These are phyloP conservation scores for Oryzias curvinotus DNA, from an alignment of 2,113 vertebrate species.

Conservation along the genomic window DNA sequence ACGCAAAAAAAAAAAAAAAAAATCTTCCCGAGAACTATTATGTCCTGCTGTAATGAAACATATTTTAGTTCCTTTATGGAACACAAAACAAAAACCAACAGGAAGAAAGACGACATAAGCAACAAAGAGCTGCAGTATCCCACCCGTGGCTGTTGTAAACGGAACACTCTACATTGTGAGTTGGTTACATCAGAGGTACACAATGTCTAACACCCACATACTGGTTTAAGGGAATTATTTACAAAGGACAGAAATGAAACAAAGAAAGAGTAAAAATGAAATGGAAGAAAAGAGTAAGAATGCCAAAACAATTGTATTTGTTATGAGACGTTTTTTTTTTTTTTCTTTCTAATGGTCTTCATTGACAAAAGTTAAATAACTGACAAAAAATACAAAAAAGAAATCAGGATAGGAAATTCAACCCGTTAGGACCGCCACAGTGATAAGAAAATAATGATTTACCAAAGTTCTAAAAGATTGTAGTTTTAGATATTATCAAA, in stretches of 20 bases:
- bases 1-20: too few relatives aligned
- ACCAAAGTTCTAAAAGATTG: too few relatives aligned
- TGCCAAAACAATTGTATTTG: too few relatives aligned
- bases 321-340: background rate
- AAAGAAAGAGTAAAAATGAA: too few relatives aligned
- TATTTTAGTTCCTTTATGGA: background rate
- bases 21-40: background rate
- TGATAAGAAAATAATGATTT: too few relatives aligned
- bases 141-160: slow-evolving; percentile 53
- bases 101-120: slow-evolving; percentile 14
- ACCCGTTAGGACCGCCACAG: background rate
- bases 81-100: background rate
- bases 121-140: slow-evolving; percentile 17
- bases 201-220: slow-evolving; percentile 55
- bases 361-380: background rate
- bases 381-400: background rate
- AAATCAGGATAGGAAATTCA: background rate
- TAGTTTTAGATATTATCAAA: too few relatives aligned
- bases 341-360: background rate
- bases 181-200: slow-evolving; percentile 54
- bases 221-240: slow-evolving; percentile 18
- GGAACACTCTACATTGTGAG: slow-evolving; percentile 27
- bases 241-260: background rate
- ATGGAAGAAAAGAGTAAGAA: too few relatives aligned
- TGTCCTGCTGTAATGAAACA: background rate